phyloP scores from a whole-genome alignment of 1,140 invertebrate species.

The Musca vetustissima region DNA sequence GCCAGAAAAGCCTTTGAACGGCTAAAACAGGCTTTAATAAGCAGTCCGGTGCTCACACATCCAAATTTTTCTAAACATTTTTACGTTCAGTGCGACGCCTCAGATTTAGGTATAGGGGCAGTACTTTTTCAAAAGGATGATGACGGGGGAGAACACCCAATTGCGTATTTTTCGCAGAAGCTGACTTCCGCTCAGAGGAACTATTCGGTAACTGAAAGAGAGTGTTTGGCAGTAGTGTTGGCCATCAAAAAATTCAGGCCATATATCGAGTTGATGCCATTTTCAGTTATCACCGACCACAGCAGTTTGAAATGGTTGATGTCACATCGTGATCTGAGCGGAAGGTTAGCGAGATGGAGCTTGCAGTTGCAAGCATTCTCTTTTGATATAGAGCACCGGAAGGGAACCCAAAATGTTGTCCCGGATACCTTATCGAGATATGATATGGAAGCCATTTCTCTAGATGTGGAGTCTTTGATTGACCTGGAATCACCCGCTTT shows the following conservation, averaged over 20 bases:
- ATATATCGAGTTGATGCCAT: too few relatives aligned
- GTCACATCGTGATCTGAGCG: too few relatives aligned
- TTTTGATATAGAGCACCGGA: background rate
- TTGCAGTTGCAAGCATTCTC: background rate
- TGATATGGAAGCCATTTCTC: background rate
- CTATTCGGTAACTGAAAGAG: background rate
- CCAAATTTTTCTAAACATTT: background rate
- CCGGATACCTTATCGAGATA: background rate
- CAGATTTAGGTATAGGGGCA: background rate
- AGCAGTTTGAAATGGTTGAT: too few relatives aligned
- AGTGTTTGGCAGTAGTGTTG: background rate
- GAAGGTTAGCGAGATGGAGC: background rate
- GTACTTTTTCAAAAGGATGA: constrained; percentile 3
- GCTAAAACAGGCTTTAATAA: background rate
- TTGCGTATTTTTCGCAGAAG: constrained; percentile 15
- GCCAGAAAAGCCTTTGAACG: background rate
- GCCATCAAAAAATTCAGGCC: background rate
- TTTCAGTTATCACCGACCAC: too few relatives aligned
- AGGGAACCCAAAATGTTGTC: background rate
- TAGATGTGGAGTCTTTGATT: background rate
- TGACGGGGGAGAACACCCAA: background rate
- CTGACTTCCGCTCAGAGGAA: background rate
- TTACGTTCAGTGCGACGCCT: background rate
- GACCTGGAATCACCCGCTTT: background rate
- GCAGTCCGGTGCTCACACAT: background rate